Conservation (phyloP, 1,140 invertebrate genomes). For the Episyrphus balteatus region DNA sequence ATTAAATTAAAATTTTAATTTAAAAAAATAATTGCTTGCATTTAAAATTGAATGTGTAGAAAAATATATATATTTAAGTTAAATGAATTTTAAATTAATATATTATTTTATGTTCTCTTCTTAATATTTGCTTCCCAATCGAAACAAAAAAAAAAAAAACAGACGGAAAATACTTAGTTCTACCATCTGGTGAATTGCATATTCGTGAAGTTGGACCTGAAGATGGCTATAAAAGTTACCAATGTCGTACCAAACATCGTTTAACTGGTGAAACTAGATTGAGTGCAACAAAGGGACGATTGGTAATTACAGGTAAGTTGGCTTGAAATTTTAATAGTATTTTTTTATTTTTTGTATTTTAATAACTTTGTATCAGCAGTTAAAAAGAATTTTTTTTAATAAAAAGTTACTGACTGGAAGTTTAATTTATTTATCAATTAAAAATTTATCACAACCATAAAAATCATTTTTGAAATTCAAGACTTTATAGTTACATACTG, state of each 20-base stretch:
- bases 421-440: too few relatives aligned
- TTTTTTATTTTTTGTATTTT: too few relatives aligned
- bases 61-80: not conserved
- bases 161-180: conserved; percentile 89
- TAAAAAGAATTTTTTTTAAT: too few relatives aligned
- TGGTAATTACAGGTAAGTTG: conserved; percentile 89
- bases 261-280: conserved; percentile 86
- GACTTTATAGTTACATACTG: too few relatives aligned
- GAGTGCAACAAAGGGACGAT: conserved; percentile 83
- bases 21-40: not conserved
- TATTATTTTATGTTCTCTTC: not conserved
- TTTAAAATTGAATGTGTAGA: not conserved
- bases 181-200: conserved; percentile 86
- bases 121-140: not conserved
- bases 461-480: too few relatives aligned
- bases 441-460: too few relatives aligned
- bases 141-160: not conserved
- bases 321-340: too few relatives aligned
- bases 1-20: not conserved
- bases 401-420: too few relatives aligned
- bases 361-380: too few relatives aligned
- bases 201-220: conserved; percentile 86
- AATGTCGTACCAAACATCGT: conserved; percentile 87
- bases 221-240: conserved; percentile 87
- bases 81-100: not conserved